Conservation (phyloP, 1,140 invertebrate species). For the Aphelenchoides avenae region DNA sequence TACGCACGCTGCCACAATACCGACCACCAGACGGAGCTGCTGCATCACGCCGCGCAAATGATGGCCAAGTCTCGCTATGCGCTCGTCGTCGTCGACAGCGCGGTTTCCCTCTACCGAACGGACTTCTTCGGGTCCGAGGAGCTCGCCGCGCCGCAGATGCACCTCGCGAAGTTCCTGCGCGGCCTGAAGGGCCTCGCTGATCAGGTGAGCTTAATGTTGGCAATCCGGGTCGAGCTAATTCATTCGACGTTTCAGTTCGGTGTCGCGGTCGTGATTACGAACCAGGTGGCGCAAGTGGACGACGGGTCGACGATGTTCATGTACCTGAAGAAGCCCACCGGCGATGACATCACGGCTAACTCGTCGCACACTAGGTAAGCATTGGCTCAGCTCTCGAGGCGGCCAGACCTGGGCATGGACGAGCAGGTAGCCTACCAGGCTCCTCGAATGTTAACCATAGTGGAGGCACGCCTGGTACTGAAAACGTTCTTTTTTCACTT, state of each 20-base stretch:
- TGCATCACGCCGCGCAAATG: slow-evolving; percentile 88
- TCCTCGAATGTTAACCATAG: too few relatives aligned
- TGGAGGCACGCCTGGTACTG: too few relatives aligned
- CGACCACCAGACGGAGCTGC: slow-evolving; percentile 88
- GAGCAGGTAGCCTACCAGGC: too few relatives aligned
- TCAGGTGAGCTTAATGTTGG: slow-evolving; percentile 67
- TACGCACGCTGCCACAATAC: slow-evolving; percentile 91
- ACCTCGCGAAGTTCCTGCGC: slow-evolving; percentile 83
- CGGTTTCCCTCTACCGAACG: slow-evolving; percentile 87
- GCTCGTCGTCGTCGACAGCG: slow-evolving; percentile 88
- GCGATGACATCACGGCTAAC: slow-evolving; percentile 95
- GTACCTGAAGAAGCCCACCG: slow-evolving; percentile 92
- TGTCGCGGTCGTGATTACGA: slow-evolving; percentile 93
- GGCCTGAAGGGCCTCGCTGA: slow-evolving; percentile 85
- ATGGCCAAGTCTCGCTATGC: slow-evolving; percentile 94
- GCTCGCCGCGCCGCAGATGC: slow-evolving; percentile 82
- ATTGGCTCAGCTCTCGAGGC: too few relatives aligned
- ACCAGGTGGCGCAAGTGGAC: slow-evolving; percentile 99
- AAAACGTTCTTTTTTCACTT: too few relatives aligned
- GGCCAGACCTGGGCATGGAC: too few relatives aligned
- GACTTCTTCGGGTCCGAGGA: slow-evolving; percentile 93
- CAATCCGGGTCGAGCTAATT: slow-evolving; percentile 1
- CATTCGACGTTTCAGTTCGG: slow-evolving; percentile 71
- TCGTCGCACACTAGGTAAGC: slow-evolving; percentile 80
- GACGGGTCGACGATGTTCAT: slow-evolving; percentile 81